Base-by-base conservation (phyloP, 2,888 invertebrate species). In the Brachyopa scutellaris region DNA sequence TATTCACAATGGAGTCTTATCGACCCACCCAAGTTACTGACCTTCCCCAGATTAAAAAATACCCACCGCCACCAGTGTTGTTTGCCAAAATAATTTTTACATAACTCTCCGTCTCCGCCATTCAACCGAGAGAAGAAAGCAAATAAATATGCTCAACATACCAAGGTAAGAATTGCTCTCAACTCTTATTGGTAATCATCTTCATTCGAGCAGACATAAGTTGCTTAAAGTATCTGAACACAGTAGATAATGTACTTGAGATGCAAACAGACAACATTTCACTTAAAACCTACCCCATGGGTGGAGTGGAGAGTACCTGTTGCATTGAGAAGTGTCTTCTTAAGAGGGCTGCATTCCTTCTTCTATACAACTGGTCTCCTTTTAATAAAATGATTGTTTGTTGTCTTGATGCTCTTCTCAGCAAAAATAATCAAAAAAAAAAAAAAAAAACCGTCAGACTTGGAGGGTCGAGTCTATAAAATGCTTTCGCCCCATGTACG, bases 131-230 rank as follows among this genome's bases (percentile, higher is more conserved):
- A 31, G 31, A 33, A 51, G 51, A 31, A 51, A 17, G 51, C 51
- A 51, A 51, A 51, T 17, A 51, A 1, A 31, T 9, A 49, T 9
- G 26, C 15, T 11, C 29, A 4, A 38, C 33, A 33, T 45, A 47
- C 53, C 6, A 57, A 36, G 21, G n/a, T 29, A 31, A 49, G 38
- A 49, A 72, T 15, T 17, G 19, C 45, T 17, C 69, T 80, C 57
- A 21, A 80, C 69, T 74, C 80, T 74, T 80, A 80, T 80, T 80
- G 80, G 80, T 74, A 80, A 80, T 80, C 80, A 80, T 70, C 74
- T 80, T 80, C 80, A 80, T 80, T 80, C 74, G 80, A 80, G 69
- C 80, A 80, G 74, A 80, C 57, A 80, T 42, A 74, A 80, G 80
- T 80, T 74, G 69, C 69, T 64, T 49, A 80, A 69, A 80, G 79